Base-by-base conservation (phyloP, 2,797 vertebrate genomes). In the Tenualosa ilisha region DNA sequence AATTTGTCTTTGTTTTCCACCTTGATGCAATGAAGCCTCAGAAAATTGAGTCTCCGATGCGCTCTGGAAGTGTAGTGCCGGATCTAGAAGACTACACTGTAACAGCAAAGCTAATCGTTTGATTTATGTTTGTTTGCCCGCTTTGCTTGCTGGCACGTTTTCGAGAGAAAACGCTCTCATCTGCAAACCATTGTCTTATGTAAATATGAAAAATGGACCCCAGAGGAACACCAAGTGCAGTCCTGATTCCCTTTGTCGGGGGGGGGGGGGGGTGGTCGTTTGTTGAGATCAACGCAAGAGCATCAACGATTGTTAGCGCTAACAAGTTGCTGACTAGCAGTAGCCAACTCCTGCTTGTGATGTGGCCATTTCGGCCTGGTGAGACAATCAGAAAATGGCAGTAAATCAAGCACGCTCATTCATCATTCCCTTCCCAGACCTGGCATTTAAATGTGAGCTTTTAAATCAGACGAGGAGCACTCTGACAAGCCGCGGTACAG, bases 111-210 rank as follows among this genome's bases (percentile, higher is more conserved):
- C 88, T 93, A 93, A 93, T 93, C 92, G 93, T 90, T 89, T 93
- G 94, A 94, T 95, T 93, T 92, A 93, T 93, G 92, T 91, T 89
- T 92, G 91, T 94, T 93, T 92, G 89, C 89, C 89, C 40, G 15
- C 37, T 79, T 46, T 89, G 90, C 91, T 90, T 92, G 91, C 93
- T 91, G 92, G 92, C 92, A 93, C 90, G 93, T 93, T 94, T 94
- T 93, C 93, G 92, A 93, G 90, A 93, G 9, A 88, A 87, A 92
- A 89, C 87, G 90, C 88, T 92, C 89, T 94, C 92, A 94, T 94
- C 93, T 93, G 93, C 90, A 92, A 93, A 91, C 92, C 91, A 93
- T 93, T 94, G 92, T 93, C 92, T 93, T 91, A 89, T 89, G 91
- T 92, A 91, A 94, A 94, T 92, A 92, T 90, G 89, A 92, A 90